Conservation (phyloP, 2,113 vertebrate genomes). For the Ellobius talpinus region DNA sequence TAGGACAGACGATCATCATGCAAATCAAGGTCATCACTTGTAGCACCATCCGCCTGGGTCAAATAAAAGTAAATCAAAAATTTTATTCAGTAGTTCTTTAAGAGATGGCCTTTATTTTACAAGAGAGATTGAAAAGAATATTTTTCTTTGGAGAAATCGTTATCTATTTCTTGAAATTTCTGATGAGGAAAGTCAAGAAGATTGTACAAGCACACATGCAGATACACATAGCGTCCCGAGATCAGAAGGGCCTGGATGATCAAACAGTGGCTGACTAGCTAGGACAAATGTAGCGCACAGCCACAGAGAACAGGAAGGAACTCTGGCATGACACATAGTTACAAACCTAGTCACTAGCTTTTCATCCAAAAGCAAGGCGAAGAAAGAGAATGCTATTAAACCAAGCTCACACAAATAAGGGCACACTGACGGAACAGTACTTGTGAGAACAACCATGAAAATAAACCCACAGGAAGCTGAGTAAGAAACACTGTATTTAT, state of each 20-base stretch:
- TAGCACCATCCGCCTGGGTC: constrained; percentile 96
- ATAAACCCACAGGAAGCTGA: background rate
- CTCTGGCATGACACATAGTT: background rate
- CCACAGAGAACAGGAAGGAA: constrained; percentile 43
- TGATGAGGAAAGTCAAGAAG: constrained; percentile 66
- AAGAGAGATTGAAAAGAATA: background rate
- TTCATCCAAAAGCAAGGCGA: constrained; percentile 39
- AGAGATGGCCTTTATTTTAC: constrained; percentile 65
- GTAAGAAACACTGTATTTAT: background rate
- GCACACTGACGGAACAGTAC: constrained; percentile 59
- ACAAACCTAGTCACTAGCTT: background rate
- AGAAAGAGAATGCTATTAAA: constrained; percentile 35
- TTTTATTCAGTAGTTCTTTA: constrained; percentile 75
- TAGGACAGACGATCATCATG: constrained; percentile 99
- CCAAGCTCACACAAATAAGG: constrained; percentile 47
- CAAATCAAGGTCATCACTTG: constrained; percentile 98
- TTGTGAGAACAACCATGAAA: constrained; percentile 14
- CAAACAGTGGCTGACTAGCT: background rate
- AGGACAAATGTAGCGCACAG: constrained; percentile 1
- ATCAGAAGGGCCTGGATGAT: constrained; percentile 17
- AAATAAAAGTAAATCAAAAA: constrained; percentile 82
- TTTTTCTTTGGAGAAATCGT: constrained; percentile 54
- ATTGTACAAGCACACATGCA: constrained; percentile 72
- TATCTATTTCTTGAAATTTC: constrained; percentile 53
- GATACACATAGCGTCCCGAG: constrained; percentile 57